Percentiles rank a stretch among this genome's conserved stretches.
phyloP scores from a whole-genome alignment of 2,113 vertebrate species.

The Odocoileus virginianus region DNA sequence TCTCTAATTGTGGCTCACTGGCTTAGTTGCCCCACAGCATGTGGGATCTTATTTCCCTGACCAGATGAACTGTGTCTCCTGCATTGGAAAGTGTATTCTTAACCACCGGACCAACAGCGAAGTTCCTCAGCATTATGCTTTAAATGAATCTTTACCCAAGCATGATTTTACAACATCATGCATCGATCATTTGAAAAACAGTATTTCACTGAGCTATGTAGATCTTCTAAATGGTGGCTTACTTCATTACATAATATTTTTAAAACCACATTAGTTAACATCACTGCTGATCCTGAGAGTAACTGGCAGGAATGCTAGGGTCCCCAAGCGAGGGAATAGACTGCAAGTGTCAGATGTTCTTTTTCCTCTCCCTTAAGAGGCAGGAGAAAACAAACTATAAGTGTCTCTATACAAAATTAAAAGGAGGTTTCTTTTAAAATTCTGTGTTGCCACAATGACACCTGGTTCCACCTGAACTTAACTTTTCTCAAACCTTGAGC shows the following conservation, averaged over 20 bases:
- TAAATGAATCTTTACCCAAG: not conserved
- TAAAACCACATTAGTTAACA: conserved; percentile 16
- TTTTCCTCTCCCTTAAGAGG: not conserved
- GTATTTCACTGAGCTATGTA: not conserved
- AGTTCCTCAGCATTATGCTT: not conserved
- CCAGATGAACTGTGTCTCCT: not conserved
- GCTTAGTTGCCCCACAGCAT: not conserved
- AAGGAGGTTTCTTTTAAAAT: not conserved
- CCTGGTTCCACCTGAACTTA: not conserved
- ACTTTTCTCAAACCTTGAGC: not conserved
- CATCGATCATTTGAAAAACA: conserved; percentile 29
- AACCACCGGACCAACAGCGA: not conserved
- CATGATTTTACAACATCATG: conserved; percentile 24
- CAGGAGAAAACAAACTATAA: not conserved
- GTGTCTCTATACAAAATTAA: not conserved
- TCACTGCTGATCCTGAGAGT: not conserved
- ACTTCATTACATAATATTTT: not conserved
- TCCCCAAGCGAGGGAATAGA: not conserved
- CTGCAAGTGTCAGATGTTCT: not conserved
- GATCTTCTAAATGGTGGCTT: not conserved
- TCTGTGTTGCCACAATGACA: rapidly evolving
- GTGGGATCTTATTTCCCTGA: not conserved
- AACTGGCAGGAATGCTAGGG: too few species aligned
- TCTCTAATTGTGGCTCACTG: not conserved
- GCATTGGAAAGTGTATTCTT: not conserved